Evolutionary conservation across 2,888 invertebrate species (phyloP).

Genomic region (Chrysodeixis includens): DNA sequence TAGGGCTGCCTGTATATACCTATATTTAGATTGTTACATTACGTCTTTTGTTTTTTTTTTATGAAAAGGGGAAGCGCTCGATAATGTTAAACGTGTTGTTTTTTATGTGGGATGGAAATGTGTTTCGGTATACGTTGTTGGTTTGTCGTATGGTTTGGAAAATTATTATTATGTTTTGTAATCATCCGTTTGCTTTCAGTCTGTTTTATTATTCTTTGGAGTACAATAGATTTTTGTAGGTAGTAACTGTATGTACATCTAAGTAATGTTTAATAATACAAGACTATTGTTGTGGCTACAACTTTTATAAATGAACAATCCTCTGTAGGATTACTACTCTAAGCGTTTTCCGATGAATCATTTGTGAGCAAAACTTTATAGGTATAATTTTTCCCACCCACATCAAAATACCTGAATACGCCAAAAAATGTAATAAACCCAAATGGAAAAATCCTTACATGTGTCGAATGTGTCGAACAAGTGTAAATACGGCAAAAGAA

Average conservation of each 20-base stretch:
- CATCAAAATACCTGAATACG: not conserved
- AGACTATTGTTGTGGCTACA: too few relatives aligned
- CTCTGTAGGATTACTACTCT: not conserved
- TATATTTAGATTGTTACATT: not conserved
- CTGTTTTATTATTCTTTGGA: too few relatives aligned
- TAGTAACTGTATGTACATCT: too few relatives aligned
- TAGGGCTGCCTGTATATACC: slow-evolving; percentile 8
- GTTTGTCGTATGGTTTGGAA: not conserved
- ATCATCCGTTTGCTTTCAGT: too few relatives aligned
- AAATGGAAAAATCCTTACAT: not conserved
- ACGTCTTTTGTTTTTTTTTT: slow-evolving; percentile 19
- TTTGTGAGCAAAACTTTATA: not conserved
- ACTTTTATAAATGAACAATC: too few relatives aligned
- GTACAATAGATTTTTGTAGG: too few relatives aligned
- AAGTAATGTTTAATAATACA: not conserved
- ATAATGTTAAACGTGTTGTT: slow-evolving; percentile 10
- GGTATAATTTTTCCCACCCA: not conserved
- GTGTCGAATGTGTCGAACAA: not conserved
- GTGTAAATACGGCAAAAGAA: not conserved
- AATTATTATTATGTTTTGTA: too few relatives aligned
- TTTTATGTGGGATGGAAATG: slow-evolving; percentile 1
- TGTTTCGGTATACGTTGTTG: not conserved
- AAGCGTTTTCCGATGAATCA: not conserved
- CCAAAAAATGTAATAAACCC: not conserved
- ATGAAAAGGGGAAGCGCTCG: slow-evolving; percentile 16